Evolutionary conservation across 2,888 invertebrate species (phyloP).

Genomic region (Drosophila meridionalis): DNA sequence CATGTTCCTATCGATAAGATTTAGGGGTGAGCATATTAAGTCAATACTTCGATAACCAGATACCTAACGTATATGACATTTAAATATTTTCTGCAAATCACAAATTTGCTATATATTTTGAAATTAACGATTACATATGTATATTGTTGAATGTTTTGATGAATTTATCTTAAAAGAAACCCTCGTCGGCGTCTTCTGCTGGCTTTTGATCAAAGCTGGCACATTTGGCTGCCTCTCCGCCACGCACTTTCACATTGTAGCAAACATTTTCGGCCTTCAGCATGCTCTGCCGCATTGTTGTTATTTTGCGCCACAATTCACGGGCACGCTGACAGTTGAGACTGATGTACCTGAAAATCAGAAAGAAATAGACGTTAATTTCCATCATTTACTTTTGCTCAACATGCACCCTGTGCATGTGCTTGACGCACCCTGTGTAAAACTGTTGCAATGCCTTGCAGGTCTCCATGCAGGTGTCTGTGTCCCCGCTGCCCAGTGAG

Average conservation of each 20-base stretch:
- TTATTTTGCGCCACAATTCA: conserved; percentile 90
- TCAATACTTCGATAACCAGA: background rate
- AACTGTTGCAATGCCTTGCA: conserved; percentile 89
- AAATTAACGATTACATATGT: background rate
- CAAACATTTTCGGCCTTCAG: conserved; percentile 93
- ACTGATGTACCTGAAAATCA: conserved; percentile 84
- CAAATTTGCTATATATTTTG: background rate
- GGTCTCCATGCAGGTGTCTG: conserved; percentile 89
- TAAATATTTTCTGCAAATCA: background rate
- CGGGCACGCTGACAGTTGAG: conserved; percentile 86
- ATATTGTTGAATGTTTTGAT: background rate
- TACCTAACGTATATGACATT: background rate
- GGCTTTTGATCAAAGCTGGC: conserved; percentile 84
- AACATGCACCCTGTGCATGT: background rate
- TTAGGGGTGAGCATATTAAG: background rate
- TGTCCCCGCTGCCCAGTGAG: conserved; percentile 91
- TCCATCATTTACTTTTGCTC: background rate
- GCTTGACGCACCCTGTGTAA: conserved; percentile 77
- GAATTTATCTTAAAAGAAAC: conserved; percentile 79
- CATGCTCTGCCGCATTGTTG: conserved; percentile 90
- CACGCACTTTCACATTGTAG: conserved; percentile 91
- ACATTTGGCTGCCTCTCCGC: conserved; percentile 89
- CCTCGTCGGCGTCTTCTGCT: conserved; percentile 85
- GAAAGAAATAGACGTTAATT: background rate
- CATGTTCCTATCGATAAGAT: background rate